Percentiles rank a stretch among this genome's conserved stretches.
Evolutionary conservation across 2,797 vertebrate species (phyloP).

Genomic region (Scolopax bukidnonensis): DNA sequence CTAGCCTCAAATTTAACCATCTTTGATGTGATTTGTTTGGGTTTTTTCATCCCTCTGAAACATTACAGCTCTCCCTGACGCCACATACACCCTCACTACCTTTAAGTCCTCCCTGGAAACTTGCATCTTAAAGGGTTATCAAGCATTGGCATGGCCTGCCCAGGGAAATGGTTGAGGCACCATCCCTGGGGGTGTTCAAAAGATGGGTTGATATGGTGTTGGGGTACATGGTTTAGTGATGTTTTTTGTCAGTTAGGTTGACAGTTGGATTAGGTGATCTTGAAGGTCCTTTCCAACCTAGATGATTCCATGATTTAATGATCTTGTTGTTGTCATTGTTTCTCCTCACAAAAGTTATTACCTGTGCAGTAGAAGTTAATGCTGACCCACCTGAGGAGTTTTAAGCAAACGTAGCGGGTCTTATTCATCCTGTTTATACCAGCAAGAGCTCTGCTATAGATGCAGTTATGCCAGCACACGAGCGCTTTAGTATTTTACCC

Average conservation of each 20-base stretch:
- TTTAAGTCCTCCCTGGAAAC: background rate
- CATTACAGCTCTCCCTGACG: background rate
- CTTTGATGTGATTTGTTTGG: background rate
- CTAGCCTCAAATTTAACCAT: background rate
- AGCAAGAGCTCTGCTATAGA: background rate
- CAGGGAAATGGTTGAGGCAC: no score
- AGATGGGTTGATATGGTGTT: no score
- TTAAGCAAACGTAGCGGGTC: background rate
- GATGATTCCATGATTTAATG: no score
- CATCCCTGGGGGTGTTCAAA: no score
- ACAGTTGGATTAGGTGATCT: no score
- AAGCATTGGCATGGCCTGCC: no score
- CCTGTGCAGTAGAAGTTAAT: background rate
- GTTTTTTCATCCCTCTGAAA: background rate
- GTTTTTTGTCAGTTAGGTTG: no score
- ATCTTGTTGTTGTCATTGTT: background rate
- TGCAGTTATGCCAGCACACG: background rate
- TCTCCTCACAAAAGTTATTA: background rate
- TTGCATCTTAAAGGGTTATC: background rate
- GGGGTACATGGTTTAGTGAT: no score
- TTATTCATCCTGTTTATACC: background rate
- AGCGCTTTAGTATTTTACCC: background rate
- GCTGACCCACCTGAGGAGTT: background rate
- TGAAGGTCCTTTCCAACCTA: no score
- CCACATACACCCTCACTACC: background rate